These are phyloP conservation scores for Brenthis ino DNA, from an alignment of 2,888 invertebrate genomes.

Conservation along the genomic window DNA sequence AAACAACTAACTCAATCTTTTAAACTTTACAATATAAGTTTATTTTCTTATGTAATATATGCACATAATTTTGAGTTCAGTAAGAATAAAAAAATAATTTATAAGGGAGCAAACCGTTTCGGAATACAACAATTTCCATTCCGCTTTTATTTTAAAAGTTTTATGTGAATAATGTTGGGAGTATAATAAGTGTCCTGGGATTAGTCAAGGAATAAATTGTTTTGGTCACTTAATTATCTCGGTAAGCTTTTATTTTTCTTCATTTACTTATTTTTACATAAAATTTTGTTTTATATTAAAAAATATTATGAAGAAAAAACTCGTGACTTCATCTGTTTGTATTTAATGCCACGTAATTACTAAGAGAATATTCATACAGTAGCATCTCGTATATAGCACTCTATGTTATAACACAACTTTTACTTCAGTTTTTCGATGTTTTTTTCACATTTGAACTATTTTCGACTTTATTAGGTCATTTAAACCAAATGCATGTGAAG, in stretches of 20 bases:
- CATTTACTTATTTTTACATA: neutral
- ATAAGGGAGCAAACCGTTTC: slow-evolving; percentile 4
- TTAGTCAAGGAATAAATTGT: slow-evolving; percentile 7
- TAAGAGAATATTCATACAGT: too few relatives aligned
- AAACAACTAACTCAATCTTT: too few relatives aligned
- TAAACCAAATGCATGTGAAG: too few relatives aligned
- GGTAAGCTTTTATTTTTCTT: neutral
- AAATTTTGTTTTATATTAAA: neutral
- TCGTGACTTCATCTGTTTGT: neutral
- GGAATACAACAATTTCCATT: neutral
- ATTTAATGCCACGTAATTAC: too few relatives aligned
- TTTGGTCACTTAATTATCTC: slow-evolving; percentile 14
- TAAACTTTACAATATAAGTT: too few relatives aligned
- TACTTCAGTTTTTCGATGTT: too few relatives aligned
- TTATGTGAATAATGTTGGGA: slow-evolving; percentile 6
- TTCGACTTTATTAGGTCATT: too few relatives aligned
- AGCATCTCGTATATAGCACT: too few relatives aligned
- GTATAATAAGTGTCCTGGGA: slow-evolving; percentile 4
- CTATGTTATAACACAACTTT: too few relatives aligned
- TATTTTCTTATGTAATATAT: too few relatives aligned
- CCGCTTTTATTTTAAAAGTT: slow-evolving; percentile 10
- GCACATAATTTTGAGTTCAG: neutral
- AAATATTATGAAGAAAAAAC: neutral
- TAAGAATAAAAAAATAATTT: neutral
- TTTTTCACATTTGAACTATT: too few relatives aligned